Evolutionary conservation across 2,888 invertebrate species (phyloP), one percentile per base, ranked within the genome.

Genomic region (Drosophila silvestris): DNA sequence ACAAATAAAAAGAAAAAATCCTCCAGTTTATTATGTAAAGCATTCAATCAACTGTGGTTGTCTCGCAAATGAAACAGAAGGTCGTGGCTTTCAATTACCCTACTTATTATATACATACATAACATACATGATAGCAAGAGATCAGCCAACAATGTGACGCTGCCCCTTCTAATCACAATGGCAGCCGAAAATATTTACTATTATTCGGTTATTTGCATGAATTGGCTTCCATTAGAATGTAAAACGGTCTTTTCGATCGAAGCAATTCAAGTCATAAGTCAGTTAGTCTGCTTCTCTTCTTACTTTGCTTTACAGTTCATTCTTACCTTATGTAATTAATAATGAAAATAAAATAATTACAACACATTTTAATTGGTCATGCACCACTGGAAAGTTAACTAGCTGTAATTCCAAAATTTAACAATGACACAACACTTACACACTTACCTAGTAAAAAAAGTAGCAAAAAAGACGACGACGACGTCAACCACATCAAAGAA

Each of bases 1-100:
- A 62, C 26, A 28, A 5, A 10, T 19, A n/a, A 52, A 28, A 12
- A 14, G 19, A 37, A 56, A 57, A 77, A 64, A 66, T 67, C 79
- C 59, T 78, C 78, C 78, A 60, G 63, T 72, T 41, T 57, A 52
- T 63, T 54, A 76, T 70, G 62, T 75, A 80, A 80, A 67, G 70
- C 68, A 72, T 76, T 66, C 77, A 84, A 82, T 82, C 79, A 73
- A 75, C 68, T 84, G 77, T 63, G 81, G 67, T 70, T 78, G 85
- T 81, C 85, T 74, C 56, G 81, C 75, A 66, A 69, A 71, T 50
- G 47, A 57, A 66, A 70, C 68, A 74, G 85, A 82, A 84, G 82
- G 82, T 82, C 82, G 75, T 61, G 69, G 65, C 74, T 71, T 82
- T 84, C 85, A 84, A 82, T 84, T 81, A 81, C 67, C 78, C 82